Conservation (phyloP, 2,797 vertebrate genomes). For the Aselliscus stoliczkanus region DNA sequence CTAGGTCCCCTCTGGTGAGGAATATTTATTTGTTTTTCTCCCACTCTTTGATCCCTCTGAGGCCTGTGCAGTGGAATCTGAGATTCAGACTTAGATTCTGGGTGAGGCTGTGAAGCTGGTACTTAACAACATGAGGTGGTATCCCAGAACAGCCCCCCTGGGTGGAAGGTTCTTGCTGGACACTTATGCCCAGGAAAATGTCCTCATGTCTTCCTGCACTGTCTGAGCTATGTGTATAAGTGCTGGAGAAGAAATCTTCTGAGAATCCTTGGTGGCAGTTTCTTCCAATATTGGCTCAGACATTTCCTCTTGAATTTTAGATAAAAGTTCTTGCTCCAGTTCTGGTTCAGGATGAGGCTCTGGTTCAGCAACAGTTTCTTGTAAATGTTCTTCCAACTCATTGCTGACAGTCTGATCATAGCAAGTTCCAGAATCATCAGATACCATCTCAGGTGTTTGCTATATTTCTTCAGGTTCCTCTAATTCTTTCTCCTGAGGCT, state of each 20-base stretch:
- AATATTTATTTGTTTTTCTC: constrained; percentile 90
- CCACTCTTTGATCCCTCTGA: constrained; percentile 92
- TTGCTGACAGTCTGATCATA: constrained; percentile 91
- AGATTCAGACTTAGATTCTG: constrained; percentile 91
- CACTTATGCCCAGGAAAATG: constrained; percentile 96
- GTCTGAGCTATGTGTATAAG: constrained; percentile 86
- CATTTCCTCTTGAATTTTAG: constrained; percentile 84
- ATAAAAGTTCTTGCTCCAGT: constrained; percentile 86
- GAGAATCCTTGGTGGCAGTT: constrained; percentile 82
- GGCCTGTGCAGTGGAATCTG: constrained; percentile 91
- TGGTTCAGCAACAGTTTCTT: constrained; percentile 84
- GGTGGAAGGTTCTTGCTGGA: constrained; percentile 98
- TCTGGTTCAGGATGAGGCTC: constrained; percentile 88
- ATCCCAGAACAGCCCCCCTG: constrained; percentile 93
- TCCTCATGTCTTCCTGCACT: constrained; percentile 90
- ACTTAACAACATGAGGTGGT: constrained; percentile 93
- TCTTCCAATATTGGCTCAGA: constrained; percentile 85
- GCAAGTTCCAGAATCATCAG: constrained; percentile 90
- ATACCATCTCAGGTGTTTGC: constrained; percentile 89
- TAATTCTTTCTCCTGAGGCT: constrained; percentile 94
- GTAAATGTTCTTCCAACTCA: constrained; percentile 88
- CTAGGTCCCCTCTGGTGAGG: constrained; percentile 90
- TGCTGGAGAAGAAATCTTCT: constrained; percentile 88
- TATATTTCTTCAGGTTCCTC: constrained; percentile 94
- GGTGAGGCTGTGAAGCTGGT: constrained; percentile 88